A percentile compares a stretch with the other conserved stretches of the same genome.
These are phyloP conservation scores for Paracyprichromis sp. DNA, from an alignment of 2,113 vertebrate species.

Conservation along the genomic window DNA sequence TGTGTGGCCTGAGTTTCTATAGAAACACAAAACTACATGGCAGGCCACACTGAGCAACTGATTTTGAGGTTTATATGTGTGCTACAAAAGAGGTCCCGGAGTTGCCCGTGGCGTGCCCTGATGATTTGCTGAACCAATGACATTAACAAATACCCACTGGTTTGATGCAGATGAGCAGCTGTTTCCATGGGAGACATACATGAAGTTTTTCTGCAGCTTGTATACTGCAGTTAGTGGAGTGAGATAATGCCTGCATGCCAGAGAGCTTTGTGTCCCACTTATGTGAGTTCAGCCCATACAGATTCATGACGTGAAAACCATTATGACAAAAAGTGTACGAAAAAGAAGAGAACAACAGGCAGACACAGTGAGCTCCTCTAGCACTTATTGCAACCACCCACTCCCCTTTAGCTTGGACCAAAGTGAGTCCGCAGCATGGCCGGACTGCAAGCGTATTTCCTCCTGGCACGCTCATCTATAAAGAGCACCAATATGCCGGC, in stretches of 20 bases:
- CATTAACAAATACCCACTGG: constrained; percentile 10
- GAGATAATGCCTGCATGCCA: not conserved
- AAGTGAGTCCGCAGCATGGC: not conserved
- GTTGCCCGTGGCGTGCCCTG: not conserved
- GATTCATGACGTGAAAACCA: constrained; percentile 29
- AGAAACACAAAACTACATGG: constrained; percentile 32
- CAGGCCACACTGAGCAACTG: not conserved
- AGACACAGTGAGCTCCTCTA: not conserved
- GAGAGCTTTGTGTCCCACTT: constrained; percentile 24
- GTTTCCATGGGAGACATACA: not conserved
- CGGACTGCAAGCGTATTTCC: constrained; percentile 18
- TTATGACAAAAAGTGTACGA: constrained; percentile 9
- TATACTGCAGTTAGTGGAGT: not conserved
- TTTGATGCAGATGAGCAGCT: constrained; percentile 28
- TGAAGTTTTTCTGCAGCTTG: not conserved
- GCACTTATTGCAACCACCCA: not conserved
- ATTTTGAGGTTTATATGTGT: constrained; percentile 6
- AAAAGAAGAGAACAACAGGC: not conserved
- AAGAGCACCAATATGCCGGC: constrained; percentile 14
- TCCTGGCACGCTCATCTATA: constrained; percentile 42
- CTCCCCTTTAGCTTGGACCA: constrained; percentile 23
- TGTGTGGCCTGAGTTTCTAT: constrained; percentile 23
- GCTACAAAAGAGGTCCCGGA: not conserved
- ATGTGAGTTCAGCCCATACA: constrained; percentile 13
- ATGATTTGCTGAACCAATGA: constrained; percentile 18